Conservation (phyloP, 1,140 invertebrate genomes). For the Cherax quadricarinatus region DNA sequence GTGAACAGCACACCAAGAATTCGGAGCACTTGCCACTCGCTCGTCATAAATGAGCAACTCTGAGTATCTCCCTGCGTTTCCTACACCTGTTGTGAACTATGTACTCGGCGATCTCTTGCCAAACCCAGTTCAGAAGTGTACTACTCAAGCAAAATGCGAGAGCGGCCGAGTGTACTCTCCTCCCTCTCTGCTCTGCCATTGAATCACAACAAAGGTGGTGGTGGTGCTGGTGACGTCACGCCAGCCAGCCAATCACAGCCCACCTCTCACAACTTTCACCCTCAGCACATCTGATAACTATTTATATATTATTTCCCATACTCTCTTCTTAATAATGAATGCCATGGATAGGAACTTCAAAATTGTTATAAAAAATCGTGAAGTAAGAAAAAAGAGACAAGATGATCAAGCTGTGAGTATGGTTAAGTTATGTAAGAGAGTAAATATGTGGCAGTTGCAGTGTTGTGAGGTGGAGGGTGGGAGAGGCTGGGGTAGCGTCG, state of each 20-base stretch:
- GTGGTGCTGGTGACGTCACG: slow-evolving; percentile 35
- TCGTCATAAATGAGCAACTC: slow-evolving; percentile 13
- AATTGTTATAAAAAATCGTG: too few species aligned
- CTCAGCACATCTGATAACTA: slow-evolving; percentile 2
- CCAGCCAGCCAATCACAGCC: slow-evolving; percentile 33
- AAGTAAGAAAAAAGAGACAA: too few species aligned
- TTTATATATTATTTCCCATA: background rate
- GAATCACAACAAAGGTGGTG: slow-evolving; percentile 64
- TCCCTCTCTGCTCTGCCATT: slow-evolving; percentile 59
- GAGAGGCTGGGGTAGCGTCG: too few species aligned
- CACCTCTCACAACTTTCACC: slow-evolving; percentile 33
- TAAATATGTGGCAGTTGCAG: background rate
- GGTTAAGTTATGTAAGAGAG: background rate
- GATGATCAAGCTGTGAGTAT: too few species aligned
- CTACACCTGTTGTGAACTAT: slow-evolving; percentile 30
- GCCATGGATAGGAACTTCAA: background rate
- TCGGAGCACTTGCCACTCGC: slow-evolving; percentile 14
- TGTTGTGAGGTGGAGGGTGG: background rate
- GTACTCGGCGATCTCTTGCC: slow-evolving; percentile 50
- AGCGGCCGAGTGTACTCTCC: slow-evolving; percentile 25
- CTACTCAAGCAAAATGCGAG: slow-evolving; percentile 33
- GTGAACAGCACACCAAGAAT: background rate
- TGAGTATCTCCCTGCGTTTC: slow-evolving; percentile 19
- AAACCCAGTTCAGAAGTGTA: slow-evolving; percentile 63
- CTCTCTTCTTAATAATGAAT: background rate